Conservation (phyloP, 2,888 invertebrate genomes). For the Platerodrilus igneus region DNA sequence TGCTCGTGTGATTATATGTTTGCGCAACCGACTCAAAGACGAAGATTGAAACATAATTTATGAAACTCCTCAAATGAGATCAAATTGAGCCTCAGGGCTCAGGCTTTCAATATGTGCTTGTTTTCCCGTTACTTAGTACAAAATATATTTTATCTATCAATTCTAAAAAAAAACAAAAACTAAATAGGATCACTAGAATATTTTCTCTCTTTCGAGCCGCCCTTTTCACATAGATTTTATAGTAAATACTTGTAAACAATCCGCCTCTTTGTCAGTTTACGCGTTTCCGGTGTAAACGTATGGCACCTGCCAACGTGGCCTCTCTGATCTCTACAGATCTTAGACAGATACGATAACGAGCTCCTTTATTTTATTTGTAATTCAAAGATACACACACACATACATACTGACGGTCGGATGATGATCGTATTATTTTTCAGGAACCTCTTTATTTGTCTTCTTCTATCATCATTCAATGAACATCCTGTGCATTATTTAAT, state of each 20-base stretch:
- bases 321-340: conserved; percentile 19
- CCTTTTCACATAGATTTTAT: conserved; percentile 2
- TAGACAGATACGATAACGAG: conserved; percentile 25
- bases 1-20: too few relatives aligned
- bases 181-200: background rate
- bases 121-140: too few relatives aligned
- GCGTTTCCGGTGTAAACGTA: conserved; percentile 31
- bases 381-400: too few relatives aligned
- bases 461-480: conserved; percentile 16
- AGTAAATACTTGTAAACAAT: conserved; percentile 34
- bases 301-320: conserved; percentile 23
- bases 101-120: too few relatives aligned
- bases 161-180: background rate
- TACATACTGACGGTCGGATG: conserved; percentile 15
- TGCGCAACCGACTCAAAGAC: too few relatives aligned
- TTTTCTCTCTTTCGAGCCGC: background rate
- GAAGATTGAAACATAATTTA: too few relatives aligned
- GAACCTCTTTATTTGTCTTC: conserved; percentile 22
- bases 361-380: too few relatives aligned
- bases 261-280: conserved; percentile 34
- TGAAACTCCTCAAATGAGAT: too few relatives aligned
- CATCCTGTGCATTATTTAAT: conserved; percentile 25
- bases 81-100: too few relatives aligned
- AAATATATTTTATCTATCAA: too few relatives aligned
- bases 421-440: conserved; percentile 28